phyloP scores from a whole-genome alignment of 2,113 vertebrate genomes.

The Calonectris borealis region DNA sequence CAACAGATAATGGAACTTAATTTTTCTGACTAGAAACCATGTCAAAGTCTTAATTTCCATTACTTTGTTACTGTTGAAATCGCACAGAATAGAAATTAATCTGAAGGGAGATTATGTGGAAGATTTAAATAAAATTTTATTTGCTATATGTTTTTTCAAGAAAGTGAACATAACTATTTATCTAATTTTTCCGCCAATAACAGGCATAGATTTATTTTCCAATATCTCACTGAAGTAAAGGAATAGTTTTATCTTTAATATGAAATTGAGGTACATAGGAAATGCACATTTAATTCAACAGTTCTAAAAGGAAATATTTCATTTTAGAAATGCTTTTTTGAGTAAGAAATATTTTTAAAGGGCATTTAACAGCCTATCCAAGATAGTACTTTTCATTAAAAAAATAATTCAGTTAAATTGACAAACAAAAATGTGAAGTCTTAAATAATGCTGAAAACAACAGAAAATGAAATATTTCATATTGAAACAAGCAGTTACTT shows the following conservation, averaged over 20 bases:
- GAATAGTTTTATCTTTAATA: neutral
- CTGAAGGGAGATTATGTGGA: neutral
- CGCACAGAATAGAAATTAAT: neutral
- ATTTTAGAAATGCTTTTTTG: neutral
- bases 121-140: neutral
- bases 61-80: neutral
- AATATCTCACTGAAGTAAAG: neutral
- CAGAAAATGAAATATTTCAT: neutral
- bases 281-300: neutral
- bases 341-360: neutral
- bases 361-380: neutral
- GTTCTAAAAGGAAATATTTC: neutral
- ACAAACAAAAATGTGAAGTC: neutral
- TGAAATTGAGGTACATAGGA: neutral
- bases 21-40: neutral
- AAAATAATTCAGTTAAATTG: accelerated
- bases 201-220: neutral
- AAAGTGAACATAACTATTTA: neutral
- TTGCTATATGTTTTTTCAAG: neutral
- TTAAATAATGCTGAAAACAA: neutral
- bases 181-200: neutral
- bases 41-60: neutral
- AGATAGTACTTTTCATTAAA: neutral
- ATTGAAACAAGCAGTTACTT: neutral
- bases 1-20: neutral